Base-by-base conservation (phyloP, 2,113 vertebrate species). In the Willisornis vidua region DNA sequence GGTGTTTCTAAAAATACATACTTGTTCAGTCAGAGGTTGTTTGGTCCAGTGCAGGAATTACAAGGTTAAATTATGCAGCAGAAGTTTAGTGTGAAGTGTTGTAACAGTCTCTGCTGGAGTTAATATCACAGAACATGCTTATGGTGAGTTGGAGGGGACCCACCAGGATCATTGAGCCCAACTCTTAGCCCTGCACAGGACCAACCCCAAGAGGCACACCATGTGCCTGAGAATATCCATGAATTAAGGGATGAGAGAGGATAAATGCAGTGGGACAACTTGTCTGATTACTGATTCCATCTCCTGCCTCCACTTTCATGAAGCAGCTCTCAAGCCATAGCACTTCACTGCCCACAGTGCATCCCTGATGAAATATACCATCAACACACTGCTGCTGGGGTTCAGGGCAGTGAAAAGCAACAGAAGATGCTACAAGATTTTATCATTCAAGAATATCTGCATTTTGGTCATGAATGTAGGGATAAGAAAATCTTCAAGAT, bases 261-360 rank as follows among this genome's bases (percentile, higher is more conserved):
- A 70, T 65, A 70, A 91, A 57, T 33, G 26, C 26, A 73, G 26
- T 29, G 16, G 65, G 54, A 73, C 51, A 76, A 35, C 31, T 52
- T 3, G 0, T 24, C 26, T 31, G 29, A 73, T 72, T 82, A 55
- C 48, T 2, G 12, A 25, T 48, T 72, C 35, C 58, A 79, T 43
- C 55, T 93, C 54, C 73, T 65, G 43, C 19, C 19, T 31, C 8
- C 23, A 68, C 23, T 85, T 71, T 75, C 61, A 5, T 35, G 37
- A 57, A 52, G 45, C 24, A 66, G 14, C 33, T 72, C 65, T 70
- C 29, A 48, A 43, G 26, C 35, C 39, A 25, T 1, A 45, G 63
- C 1, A 1, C 63, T 70, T 77, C 28, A 25, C 14, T 80, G 14
- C 31, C 41, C 1, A 0, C 28, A 4, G 35, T 71, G 17, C 22